A percentile compares a stretch with the other conserved stretches of the same genome.
Conservation (phyloP, 2,797 vertebrate genomes). For the Anas bahamensis region DNA sequence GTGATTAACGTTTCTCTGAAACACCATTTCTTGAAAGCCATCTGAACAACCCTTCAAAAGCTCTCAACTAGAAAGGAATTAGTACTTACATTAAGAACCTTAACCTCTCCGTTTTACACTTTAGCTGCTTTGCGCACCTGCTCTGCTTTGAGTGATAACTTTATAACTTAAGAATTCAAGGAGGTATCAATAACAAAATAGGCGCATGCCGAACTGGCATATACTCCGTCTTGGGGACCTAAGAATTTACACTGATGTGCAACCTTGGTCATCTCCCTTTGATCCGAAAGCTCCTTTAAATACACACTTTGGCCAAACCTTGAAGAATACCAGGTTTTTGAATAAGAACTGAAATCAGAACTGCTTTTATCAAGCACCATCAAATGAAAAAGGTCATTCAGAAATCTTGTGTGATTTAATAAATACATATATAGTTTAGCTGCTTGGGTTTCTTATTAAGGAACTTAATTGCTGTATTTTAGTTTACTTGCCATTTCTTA, state of each 20-base stretch:
- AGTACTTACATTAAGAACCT: not conserved
- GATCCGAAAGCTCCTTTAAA: not conserved
- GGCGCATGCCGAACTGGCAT: not conserved
- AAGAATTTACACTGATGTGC: not conserved
- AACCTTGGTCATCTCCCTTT: not conserved
- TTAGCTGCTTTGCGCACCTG: not conserved
- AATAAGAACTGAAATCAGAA: not conserved
- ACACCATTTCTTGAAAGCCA: not conserved
- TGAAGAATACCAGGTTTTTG: not conserved
- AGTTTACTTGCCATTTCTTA: conserved; percentile 37
- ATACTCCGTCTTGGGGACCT: not conserved
- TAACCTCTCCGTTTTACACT: not conserved
- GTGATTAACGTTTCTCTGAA: not conserved
- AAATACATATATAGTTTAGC: conserved; percentile 15
- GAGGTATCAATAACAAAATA: not conserved
- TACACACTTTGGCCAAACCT: not conserved
- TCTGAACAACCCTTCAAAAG: not conserved
- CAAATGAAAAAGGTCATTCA: conserved; percentile 59
- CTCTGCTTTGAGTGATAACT: not conserved
- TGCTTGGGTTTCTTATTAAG: conserved; percentile 38
- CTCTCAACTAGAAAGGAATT: not conserved
- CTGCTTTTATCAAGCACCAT: conserved; percentile 13
- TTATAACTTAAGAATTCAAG: not conserved
- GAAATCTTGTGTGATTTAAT: conserved; percentile 40
- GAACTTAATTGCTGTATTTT: conserved; percentile 34